Conservation (phyloP, 2,797 vertebrate species). For the Knipowitschia caucasica region DNA sequence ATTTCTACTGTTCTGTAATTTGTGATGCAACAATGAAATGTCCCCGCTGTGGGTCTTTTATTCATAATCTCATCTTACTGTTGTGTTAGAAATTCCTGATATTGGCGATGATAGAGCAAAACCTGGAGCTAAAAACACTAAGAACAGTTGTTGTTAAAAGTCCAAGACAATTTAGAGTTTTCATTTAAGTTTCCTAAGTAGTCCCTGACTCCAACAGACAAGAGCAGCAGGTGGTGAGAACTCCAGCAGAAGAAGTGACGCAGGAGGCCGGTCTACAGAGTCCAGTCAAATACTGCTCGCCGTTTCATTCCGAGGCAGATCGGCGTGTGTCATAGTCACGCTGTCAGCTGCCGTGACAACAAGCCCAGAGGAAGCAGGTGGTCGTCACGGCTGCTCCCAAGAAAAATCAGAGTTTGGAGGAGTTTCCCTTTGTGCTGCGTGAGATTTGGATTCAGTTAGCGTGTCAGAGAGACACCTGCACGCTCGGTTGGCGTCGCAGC, state of each 20-base stretch:
- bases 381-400: constrained; percentile 13
- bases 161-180: too few relatives aligned
- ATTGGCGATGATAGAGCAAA: too few relatives aligned
- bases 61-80: too few relatives aligned
- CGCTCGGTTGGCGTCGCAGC: background rate
- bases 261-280: constrained; percentile 42
- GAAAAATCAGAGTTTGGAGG: constrained; percentile 5
- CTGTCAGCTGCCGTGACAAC: constrained; percentile 36
- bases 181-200: too few relatives aligned
- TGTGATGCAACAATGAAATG: too few relatives aligned
- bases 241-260: constrained; percentile 37
- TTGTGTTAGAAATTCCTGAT: too few relatives aligned
- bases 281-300: constrained; percentile 32
- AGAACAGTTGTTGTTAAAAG: too few relatives aligned
- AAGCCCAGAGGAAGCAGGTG: constrained; percentile 11
- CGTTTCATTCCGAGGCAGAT: constrained; percentile 42
- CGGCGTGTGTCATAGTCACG: constrained; percentile 43
- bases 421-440: background rate
- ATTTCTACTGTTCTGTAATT: too few relatives aligned
- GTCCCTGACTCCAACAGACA: too few relatives aligned
- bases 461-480: background rate
- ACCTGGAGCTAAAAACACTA: too few relatives aligned
- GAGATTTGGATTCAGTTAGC: background rate
- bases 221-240: too few relatives aligned
- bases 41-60: too few relatives aligned